Evolutionary conservation across 2,113 vertebrate species (phyloP).

Genomic region (Motacilla tschutschensis): DNA sequence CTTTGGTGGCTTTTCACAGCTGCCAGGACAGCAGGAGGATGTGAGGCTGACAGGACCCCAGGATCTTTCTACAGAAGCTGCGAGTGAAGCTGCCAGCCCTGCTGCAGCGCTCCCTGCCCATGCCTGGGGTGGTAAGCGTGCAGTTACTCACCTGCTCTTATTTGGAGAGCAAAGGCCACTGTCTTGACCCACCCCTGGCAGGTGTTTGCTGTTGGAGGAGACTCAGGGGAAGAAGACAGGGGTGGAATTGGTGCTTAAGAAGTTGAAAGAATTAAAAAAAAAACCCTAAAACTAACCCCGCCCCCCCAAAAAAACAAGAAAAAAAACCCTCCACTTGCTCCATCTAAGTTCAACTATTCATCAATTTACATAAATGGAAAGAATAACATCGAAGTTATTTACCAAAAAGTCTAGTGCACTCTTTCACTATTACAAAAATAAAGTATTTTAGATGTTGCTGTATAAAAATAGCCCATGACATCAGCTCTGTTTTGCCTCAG

Average conservation of each 20-base stretch:
- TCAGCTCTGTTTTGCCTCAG: conserved; percentile 16
- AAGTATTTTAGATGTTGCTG: not conserved
- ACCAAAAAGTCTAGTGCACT: not conserved
- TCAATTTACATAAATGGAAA: not conserved
- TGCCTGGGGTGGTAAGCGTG: fast-evolving
- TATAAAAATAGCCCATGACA: conserved; percentile 25
- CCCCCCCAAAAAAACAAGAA: too few species aligned
- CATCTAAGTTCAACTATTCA: not conserved
- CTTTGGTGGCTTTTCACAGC: not conserved
- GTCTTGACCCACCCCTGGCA: not conserved
- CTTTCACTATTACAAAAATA: not conserved
- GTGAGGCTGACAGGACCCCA: not conserved
- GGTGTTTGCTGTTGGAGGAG: not conserved
- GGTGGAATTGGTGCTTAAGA: not conserved
- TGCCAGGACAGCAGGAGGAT: not conserved
- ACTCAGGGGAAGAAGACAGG: not conserved
- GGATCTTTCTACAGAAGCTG: not conserved
- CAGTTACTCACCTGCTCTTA: not conserved
- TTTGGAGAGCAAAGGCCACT: not conserved
- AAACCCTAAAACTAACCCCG: fast-evolving
- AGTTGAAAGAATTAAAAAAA: not conserved
- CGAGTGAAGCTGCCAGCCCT: not conserved
- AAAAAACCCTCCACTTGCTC: not conserved
- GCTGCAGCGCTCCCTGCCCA: not conserved
- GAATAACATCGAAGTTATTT: not conserved